Evolutionary conservation across 2,888 invertebrate species (phyloP).

Genomic region (Dryocosmus kuriphilus): DNA sequence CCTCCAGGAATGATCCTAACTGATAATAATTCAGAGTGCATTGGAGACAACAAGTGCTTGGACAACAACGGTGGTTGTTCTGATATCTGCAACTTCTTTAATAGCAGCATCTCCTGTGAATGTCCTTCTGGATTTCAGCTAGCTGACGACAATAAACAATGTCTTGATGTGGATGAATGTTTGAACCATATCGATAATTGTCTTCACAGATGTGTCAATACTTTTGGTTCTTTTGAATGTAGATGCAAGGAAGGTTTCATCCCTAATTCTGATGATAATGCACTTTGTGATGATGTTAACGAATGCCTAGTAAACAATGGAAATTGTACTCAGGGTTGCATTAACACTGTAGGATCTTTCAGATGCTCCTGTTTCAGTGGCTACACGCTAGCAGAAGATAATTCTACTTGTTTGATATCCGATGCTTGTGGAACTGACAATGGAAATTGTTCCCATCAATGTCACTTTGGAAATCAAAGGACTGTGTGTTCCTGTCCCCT

Average conservation of each 20-base stretch:
- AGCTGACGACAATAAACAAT: slow-evolving; percentile 73
- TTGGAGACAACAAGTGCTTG: slow-evolving; percentile 79
- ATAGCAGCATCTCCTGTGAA: slow-evolving; percentile 76
- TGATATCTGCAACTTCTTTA: slow-evolving; percentile 73
- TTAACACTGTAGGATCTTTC: slow-evolving; percentile 77
- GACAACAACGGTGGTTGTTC: slow-evolving; percentile 78
- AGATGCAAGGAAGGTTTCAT: slow-evolving; percentile 78
- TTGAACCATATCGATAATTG: slow-evolving; percentile 73
- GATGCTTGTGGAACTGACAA: slow-evolving; percentile 70
- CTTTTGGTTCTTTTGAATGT: slow-evolving; percentile 79
- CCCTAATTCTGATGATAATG: slow-evolving; percentile 73
- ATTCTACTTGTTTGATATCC: slow-evolving; percentile 62
- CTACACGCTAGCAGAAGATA: slow-evolving; percentile 65
- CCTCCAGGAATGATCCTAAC: slow-evolving; percentile 71
- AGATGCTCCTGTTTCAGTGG: slow-evolving; percentile 77
- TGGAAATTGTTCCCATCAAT: slow-evolving; percentile 78
- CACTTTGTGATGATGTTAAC: slow-evolving; percentile 76
- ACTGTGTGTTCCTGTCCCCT: slow-evolving; percentile 80
- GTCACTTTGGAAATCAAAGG: slow-evolving; percentile 75
- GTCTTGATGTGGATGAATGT: slow-evolving; percentile 77
- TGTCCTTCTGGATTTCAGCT: slow-evolving; percentile 80
- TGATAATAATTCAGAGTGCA: slow-evolving; percentile 73
- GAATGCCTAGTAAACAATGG: slow-evolving; percentile 79
- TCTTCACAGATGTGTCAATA: slow-evolving; percentile 76
- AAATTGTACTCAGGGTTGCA: slow-evolving; percentile 79